Evolutionary conservation across 2,888 invertebrate species (phyloP), one percentile per base, ranked within the genome.

Genomic region (Nymphalis c-album): DNA sequence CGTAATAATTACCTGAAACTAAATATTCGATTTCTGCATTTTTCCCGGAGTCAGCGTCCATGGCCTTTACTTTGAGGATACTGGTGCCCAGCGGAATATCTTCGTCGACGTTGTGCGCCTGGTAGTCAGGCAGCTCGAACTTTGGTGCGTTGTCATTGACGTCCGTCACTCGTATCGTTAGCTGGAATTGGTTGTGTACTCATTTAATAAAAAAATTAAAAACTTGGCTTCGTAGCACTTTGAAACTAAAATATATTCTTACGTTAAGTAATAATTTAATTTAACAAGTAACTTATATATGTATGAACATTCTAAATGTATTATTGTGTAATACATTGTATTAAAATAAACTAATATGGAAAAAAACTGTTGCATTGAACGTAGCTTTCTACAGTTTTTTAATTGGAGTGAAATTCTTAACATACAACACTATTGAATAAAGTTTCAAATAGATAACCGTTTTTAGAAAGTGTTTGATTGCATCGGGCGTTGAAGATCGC

Each of bases 61-160:
- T 97, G 0, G 99, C 99, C 83, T 97, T 98, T 63, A 99, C 98
- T 91, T 97, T 97, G 62, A 99, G 93, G 73, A 99, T 98, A 73
- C 96, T 97, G 45, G 97, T 97, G 69, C 98, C 98, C 48, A 98
- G 93, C 0, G 97, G 96, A 74, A 98, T 96, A 82, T 99, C 98
- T 91, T 99, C 98, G 80, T 98, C 97, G 1, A 98, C 97, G 84
- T 98, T 98, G 87, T 98, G 98, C 0, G 98, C 98, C 87, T 98
- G 98, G 87, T 99, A 99, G 86, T 99, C 97, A 0, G 98, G 98
- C 73, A 99, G 90, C 88, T 98, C 98, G 82, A 98, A 98, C 87
- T 98, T 97, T 0, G 99, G 99, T 10, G 98, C 97, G 87, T 99
- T 99, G 91, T 99, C 99, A 85, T 99, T 99, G 55, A 98, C 97